These are phyloP conservation scores for Crotalus helleri DNA, from an alignment of 2,113 vertebrate genomes.

Conservation along the genomic window DNA sequence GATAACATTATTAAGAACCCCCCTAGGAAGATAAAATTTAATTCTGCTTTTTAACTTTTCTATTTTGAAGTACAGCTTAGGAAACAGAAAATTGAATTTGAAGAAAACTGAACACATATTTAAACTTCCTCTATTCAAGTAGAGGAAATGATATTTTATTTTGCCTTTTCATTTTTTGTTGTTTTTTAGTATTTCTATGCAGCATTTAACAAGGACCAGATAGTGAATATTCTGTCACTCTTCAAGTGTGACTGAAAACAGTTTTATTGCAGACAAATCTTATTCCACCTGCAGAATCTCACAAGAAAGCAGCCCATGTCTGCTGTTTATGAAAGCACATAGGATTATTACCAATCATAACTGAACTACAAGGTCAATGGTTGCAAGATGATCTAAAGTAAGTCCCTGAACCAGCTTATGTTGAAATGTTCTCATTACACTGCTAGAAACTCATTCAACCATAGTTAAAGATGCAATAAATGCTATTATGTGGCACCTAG, in stretches of 20 bases:
- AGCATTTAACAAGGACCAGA: background rate
- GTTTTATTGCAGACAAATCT: background rate
- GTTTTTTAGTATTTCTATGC: background rate
- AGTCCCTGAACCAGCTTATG: background rate
- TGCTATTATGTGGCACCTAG: background rate
- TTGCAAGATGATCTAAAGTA: background rate
- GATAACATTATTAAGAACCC: background rate
- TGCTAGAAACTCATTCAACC: background rate
- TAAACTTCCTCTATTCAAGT: background rate
- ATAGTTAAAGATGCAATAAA: constrained; percentile 12
- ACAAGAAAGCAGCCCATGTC: background rate
- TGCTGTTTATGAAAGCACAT: background rate
- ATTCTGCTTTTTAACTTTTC: background rate
- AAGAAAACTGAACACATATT: background rate
- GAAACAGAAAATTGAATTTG: background rate
- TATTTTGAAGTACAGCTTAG: background rate
- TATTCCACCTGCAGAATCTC: background rate
- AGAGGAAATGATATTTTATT: background rate
- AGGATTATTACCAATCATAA: background rate
- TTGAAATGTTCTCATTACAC: constrained; percentile 4
- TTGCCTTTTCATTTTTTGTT: background rate
- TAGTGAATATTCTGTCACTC: background rate
- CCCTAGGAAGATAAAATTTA: background rate
- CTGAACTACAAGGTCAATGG: background rate
- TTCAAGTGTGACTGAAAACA: background rate